Evolutionary conservation across 2,797 vertebrate species (phyloP).

Genomic region (Cuniculus paca): DNA sequence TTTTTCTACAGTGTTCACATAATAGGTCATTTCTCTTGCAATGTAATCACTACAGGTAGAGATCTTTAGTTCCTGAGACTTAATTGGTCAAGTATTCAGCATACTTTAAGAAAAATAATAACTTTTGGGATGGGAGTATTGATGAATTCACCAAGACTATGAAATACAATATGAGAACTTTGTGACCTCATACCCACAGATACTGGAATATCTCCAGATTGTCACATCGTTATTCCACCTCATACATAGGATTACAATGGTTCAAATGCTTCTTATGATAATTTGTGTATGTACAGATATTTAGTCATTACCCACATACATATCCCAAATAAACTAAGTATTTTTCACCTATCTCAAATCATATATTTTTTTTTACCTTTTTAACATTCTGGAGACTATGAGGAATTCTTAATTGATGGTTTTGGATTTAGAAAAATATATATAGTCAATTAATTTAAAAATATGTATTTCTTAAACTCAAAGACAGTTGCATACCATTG

Average conservation of each 20-base stretch:
- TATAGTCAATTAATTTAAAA: not conserved
- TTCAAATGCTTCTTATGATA: not conserved
- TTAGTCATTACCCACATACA: not conserved
- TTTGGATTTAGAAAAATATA: not conserved
- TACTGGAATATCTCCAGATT: not conserved
- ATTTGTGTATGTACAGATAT: not conserved
- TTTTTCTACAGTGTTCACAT: not conserved
- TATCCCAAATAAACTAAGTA: not conserved
- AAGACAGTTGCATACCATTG: not conserved
- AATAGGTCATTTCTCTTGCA: not conserved
- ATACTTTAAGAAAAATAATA: not conserved
- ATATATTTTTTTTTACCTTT: constrained; percentile 23
- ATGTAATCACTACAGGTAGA: not conserved
- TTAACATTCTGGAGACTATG: not conserved
- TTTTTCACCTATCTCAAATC: not conserved
- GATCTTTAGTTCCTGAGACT: not conserved
- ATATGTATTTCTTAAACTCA: not conserved
- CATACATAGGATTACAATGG: not conserved
- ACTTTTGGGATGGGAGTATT: not conserved
- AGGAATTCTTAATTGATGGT: not conserved
- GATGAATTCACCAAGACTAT: not conserved
- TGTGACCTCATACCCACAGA: not conserved
- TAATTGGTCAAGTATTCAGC: not conserved
- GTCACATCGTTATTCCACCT: not conserved
- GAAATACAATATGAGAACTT: not conserved